Evolutionary conservation across 2,797 vertebrate genomes (phyloP), one percentile per base, ranked within the genome.

Genomic region (Tragelaphus eurycerus): DNA sequence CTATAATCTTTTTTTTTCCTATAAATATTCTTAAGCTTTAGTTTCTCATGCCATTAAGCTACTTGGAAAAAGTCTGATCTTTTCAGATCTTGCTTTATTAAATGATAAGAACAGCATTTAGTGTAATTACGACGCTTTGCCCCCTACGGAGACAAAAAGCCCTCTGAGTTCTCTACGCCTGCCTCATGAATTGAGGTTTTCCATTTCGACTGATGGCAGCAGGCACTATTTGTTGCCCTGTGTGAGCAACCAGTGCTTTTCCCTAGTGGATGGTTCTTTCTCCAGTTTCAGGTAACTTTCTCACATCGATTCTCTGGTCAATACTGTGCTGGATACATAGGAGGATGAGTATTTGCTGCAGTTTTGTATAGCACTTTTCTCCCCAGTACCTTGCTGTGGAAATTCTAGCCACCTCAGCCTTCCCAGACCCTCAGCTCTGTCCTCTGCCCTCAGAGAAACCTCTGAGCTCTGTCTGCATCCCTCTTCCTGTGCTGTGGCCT

Each of bases 81-180:
- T 67, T 82, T 60, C 13, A 46, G 29, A 60, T 60, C 31, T 82
- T 82, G 54, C 27, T 86, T 82, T 48, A 21, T 52, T 90, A n/a
- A 59, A n/a, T 7, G 13, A 3, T 82, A 96, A 86, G 34, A 86
- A 82, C 5, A 67, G 86, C 52, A 54, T 78, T 64, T 92, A 79
- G 12, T 78, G 31, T 48, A 5, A 84, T 43, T 43, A 43, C 43
- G 54, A 38, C 50, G 55, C 29, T 46, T 83, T 64, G 55, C 38
- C 2, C 59, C 19, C 4, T 7, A 12, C 1, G 3, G 71, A 91
- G 57, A n/a, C 27, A 50, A 38, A 79, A 84, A 8, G 6, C 38
- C n/a, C 10, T 29, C 15, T 43, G n/a, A 67, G 15, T 67, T 14
- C 19, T 27, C 19, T 23, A 27, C 10, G 5, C 14, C 2, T 74